Conservation (phyloP, 2,888 invertebrate genomes). For the Rhorus exstirpatorius region DNA sequence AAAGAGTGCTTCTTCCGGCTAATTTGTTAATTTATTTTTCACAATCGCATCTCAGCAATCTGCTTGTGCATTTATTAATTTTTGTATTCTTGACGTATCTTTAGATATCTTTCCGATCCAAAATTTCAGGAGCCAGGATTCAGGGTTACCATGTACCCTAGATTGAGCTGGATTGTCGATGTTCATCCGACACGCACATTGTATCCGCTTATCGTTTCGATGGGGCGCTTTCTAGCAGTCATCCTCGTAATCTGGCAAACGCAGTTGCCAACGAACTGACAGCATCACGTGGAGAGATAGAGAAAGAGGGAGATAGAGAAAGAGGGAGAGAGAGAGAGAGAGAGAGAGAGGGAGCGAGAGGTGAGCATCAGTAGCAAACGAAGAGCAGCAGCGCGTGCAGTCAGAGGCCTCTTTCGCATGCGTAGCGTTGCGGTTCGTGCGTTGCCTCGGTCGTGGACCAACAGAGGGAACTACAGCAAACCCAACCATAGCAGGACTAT, state of each 20-base stretch:
- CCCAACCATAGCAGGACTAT: conserved; percentile 12
- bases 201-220: conserved; percentile 57
- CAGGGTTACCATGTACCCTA: neutral
- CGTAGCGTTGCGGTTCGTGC: conserved; percentile 77
- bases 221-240: conserved; percentile 47
- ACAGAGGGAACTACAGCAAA: conserved; percentile 63
- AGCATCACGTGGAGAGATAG: conserved; percentile 16
- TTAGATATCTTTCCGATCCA: neutral
- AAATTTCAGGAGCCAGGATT: neutral
- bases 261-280: conserved; percentile 47
- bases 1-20: too few species aligned
- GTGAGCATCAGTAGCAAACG: conserved; percentile 24
- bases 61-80: too few species aligned
- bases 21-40: too few species aligned
- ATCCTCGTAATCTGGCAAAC: conserved; percentile 73
- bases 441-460: conserved; percentile 55
- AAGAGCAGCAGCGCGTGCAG: conserved; percentile 62
- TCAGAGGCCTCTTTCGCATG: conserved; percentile 79
- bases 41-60: too few species aligned
- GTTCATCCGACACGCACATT: conserved; percentile 57
- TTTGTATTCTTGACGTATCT: too few species aligned
- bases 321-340: conserved; percentile 5
- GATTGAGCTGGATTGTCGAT: conserved; percentile 47
- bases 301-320: conserved; percentile 8
- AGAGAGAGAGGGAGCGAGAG: neutral